phyloP scores from a whole-genome alignment of 1,140 invertebrate genomes.

The Bilobella aurantiaca region DNA sequence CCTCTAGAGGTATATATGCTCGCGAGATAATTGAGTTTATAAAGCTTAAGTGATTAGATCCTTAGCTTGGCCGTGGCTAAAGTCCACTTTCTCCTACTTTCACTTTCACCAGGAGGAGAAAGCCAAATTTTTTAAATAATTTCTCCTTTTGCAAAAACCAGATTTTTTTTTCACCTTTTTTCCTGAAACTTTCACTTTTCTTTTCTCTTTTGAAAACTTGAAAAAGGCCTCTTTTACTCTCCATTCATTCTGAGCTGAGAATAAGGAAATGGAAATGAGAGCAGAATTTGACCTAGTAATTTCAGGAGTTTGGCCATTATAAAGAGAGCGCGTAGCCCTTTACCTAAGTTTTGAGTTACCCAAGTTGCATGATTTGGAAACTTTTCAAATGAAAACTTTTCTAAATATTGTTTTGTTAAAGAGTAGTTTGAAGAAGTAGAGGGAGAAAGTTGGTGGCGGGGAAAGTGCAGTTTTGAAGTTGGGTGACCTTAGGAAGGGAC shows the following conservation, averaged over 20 bases:
- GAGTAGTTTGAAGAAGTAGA: conserved; percentile 1
- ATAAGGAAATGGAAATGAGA: too few relatives aligned
- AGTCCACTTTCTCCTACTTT: neutral
- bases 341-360: too few relatives aligned
- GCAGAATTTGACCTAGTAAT: conserved; percentile 7
- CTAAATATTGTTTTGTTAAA: conserved; percentile 10
- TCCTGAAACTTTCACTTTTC: too few relatives aligned
- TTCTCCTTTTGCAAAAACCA: too few relatives aligned
- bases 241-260: too few relatives aligned
- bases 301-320: neutral
- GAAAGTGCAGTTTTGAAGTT: neutral
- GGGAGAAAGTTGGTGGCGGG: neutral
- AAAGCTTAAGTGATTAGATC: neutral
- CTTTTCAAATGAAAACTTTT: conserved; percentile 2
- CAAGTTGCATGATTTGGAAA: conserved; percentile 5
- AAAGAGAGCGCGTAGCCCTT: neutral
- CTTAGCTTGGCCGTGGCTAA: too few relatives aligned
- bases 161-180: too few relatives aligned
- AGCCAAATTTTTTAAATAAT: too few relatives aligned
- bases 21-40: neutral
- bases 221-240: too few relatives aligned
- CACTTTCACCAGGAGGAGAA: neutral
- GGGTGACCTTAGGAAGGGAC: neutral
- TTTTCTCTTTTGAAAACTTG: too few relatives aligned
- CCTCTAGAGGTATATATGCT: neutral